Evolutionary conservation across 2,888 invertebrate species (phyloP), one percentile per base, ranked within the genome.

Genomic region (Flexamia atlantica): DNA sequence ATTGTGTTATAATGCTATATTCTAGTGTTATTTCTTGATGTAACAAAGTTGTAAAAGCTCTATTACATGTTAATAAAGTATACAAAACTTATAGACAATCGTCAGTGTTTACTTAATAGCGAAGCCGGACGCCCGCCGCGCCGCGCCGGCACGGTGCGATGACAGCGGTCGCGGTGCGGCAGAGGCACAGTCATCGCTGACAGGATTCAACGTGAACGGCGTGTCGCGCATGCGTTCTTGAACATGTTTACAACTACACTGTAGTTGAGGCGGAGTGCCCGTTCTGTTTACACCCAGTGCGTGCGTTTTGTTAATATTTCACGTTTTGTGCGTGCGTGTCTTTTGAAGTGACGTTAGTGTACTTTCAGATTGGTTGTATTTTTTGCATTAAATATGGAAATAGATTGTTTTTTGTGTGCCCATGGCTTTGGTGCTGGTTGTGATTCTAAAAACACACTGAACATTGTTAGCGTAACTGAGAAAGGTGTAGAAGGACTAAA

Each of bases 381-480:
- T 57, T 57, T 57, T 57, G 57, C 25, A 57, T 57, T 57, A 23
- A 57, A 57, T 57, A 57, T 57, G 57, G 23, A 57, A 20, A 57
- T 57, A 57, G 57, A 57, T 57, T 57, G 57, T 57, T 57, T 57
- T 57, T 57, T 57, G 57, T 57, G 57, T 57, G 57, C 23, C 57
- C 32, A 68, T 68, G 68, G 68, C 68, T 68, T 68, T 68, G 68
- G 68, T 68, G 14, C 68, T 32, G 68, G 4, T 68, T 14, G 14
- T 68, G 68, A 68, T 68, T 68, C 68, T 68, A 68, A 68, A 30
- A 68, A 68, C 68, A 68, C 68, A 68, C 30, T 68, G 68, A 68
- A 68, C 28, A 68, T 68, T 68, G 68, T 68, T 30, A 32, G 68
- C 68, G 68, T 68, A 30, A 68, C 32, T 68, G 68, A 32, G 68